Percentiles rank a stretch among this genome's conserved stretches.
Evolutionary conservation across 2,888 invertebrate genomes (phyloP).

Genomic region (Drosophila neoperkinsi): DNA sequence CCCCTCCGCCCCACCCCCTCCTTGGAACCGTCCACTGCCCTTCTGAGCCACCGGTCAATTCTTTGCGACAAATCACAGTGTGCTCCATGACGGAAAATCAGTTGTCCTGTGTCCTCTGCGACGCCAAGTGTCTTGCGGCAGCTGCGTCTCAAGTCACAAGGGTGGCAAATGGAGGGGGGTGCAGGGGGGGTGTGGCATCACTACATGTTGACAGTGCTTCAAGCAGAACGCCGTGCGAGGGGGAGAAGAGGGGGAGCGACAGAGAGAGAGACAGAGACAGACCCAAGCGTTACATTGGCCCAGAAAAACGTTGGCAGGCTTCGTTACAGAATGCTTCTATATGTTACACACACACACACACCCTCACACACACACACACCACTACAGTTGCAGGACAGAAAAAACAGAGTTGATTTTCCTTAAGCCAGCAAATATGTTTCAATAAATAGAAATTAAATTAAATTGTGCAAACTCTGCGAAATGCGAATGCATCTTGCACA

Average conservation of each 20-base stretch:
- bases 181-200: not conserved
- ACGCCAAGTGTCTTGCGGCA: constrained; percentile 47
- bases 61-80: constrained; percentile 71
- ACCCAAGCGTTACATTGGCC: constrained; percentile 52
- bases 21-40: constrained; percentile 3
- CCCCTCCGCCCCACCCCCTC: not conserved
- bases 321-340: constrained; percentile 6
- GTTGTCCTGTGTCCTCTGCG: constrained; percentile 47
- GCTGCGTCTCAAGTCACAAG: constrained; percentile 55
- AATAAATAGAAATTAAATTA: not conserved
- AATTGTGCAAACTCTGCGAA: not conserved
- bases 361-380: constrained; percentile 7
- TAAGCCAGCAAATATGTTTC: constrained; percentile 1
- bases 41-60: constrained; percentile 26
- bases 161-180: not conserved
- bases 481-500: not conserved
- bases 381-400: not conserved
- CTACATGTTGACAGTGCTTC: constrained; percentile 34
- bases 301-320: constrained; percentile 28
- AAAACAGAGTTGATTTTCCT: not conserved
- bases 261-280: too few species aligned
- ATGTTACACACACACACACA: constrained; percentile 19
- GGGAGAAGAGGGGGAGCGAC: not conserved
- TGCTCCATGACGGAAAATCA: constrained; percentile 69
- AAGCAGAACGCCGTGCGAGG: constrained; percentile 11